Evolutionary conservation across 1,140 invertebrate species (phyloP).

Genomic region (Telenomus remus): DNA sequence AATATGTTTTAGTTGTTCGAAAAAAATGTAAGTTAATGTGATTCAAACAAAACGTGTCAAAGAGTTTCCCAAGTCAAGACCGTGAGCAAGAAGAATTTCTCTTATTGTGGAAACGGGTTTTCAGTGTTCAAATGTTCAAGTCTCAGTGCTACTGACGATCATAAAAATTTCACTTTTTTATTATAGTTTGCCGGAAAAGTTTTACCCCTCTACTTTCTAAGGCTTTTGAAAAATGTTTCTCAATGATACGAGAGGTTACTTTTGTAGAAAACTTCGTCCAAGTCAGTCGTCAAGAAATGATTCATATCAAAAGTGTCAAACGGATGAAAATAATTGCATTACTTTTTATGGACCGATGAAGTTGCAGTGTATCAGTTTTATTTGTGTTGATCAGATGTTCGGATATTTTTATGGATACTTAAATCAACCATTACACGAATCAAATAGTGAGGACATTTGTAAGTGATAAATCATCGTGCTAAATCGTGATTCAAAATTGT

Average conservation of each 20-base stretch:
- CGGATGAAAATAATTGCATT: too few species aligned
- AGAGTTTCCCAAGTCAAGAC: too few species aligned
- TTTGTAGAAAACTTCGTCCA: not conserved
- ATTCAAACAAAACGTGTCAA: too few species aligned
- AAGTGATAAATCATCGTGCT: conserved; percentile 24
- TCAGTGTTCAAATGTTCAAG: conserved; percentile 13
- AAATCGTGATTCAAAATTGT: too few species aligned
- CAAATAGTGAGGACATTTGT: conserved; percentile 22
- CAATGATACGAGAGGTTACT: not conserved
- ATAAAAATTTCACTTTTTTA: conserved; percentile 68
- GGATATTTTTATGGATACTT: conserved; percentile 33
- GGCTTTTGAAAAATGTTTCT: not conserved
- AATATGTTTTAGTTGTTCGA: too few species aligned
- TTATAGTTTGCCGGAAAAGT: conserved; percentile 54
- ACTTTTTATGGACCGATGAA: conserved; percentile 5
- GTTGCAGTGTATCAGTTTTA: conserved; percentile 26
- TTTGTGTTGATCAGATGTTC: conserved; percentile 33
- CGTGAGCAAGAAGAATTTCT: too few species aligned
- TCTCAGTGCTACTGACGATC: conserved; percentile 16
- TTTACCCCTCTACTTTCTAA: conserved; percentile 35
- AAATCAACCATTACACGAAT: conserved; percentile 11
- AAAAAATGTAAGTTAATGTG: too few species aligned
- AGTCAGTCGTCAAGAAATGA: not conserved
- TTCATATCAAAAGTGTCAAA: too few species aligned
- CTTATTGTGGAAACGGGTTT: not conserved